Conservation (phyloP, 2,797 vertebrate species). For the Peromyscus nudipes region DNA sequence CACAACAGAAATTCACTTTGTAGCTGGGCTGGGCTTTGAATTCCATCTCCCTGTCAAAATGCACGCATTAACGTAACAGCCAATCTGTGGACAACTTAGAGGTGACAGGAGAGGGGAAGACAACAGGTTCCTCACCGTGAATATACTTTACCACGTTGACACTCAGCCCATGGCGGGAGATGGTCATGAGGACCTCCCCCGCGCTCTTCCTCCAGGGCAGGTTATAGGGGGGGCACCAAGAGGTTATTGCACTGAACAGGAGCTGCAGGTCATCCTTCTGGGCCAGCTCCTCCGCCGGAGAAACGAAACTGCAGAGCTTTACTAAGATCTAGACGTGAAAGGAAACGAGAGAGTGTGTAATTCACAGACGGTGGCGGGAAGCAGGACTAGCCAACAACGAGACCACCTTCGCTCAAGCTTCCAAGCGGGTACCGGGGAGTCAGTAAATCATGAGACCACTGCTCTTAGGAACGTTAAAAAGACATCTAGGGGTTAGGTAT, state of each 20-base stretch:
- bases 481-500: neutral
- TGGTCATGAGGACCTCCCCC: slow-evolving; percentile 98
- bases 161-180: slow-evolving; percentile 98
- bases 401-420: neutral
- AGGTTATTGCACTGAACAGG: slow-evolving; percentile 99
- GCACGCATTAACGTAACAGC: slow-evolving; percentile 3
- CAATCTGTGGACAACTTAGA: neutral
- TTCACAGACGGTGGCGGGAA: neutral
- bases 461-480: neutral
- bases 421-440: neutral
- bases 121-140: slow-evolving; percentile 90
- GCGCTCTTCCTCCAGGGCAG: slow-evolving; percentile 99
- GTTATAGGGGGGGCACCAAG: slow-evolving; percentile 99
- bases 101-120: neutral
- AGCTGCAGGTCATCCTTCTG: slow-evolving; percentile 99
- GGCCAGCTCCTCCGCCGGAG: slow-evolving; percentile 97
- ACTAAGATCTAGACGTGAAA: slow-evolving; percentile 94
- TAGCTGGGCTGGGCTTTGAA: neutral
- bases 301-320: slow-evolving; percentile 98
- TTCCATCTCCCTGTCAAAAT: neutral
- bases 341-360: neutral
- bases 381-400: neutral
- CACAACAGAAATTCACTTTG: neutral
- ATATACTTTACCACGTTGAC: slow-evolving; percentile 99
- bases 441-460: neutral